A percentile compares a stretch with the other conserved stretches of the same genome.
These are phyloP conservation scores for Tenodera sinensis DNA, from an alignment of 2,888 invertebrate genomes.

Conservation along the genomic window DNA sequence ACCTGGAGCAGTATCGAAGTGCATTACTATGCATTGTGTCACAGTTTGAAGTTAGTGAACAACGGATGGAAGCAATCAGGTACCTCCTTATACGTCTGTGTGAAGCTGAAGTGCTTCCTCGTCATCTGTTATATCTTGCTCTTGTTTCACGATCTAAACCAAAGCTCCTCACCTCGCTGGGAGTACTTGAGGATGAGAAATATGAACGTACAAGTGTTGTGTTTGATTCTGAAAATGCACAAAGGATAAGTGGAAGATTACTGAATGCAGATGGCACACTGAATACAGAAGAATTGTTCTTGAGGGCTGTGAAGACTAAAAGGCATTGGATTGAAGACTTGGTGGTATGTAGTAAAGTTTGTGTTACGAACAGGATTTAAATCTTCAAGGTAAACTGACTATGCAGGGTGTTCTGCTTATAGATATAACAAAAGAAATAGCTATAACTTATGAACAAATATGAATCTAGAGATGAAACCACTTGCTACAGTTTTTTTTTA, in stretches of 20 bases:
- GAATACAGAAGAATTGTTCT: constrained; percentile 38
- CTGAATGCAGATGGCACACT: constrained; percentile 30
- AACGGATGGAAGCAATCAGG: background rate
- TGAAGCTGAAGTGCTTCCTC: constrained; percentile 37
- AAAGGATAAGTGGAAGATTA: constrained; percentile 20
- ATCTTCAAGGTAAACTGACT: no score
- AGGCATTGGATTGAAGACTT: constrained; percentile 42
- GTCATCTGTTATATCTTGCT: constrained; percentile 36
- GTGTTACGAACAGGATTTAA: no score
- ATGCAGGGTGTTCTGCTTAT: no score
- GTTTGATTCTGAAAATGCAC: constrained; percentile 29
- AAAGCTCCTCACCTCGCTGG: constrained; percentile 39
- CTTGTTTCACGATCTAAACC: constrained; percentile 28
- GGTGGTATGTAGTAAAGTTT: constrained; percentile 36
- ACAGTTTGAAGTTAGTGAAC: background rate
- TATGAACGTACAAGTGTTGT: constrained; percentile 29
- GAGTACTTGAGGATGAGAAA: constrained; percentile 36
- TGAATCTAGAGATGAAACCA: no score
- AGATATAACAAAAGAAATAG: no score
- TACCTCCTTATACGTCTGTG: constrained; percentile 34
- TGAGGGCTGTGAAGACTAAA: constrained; percentile 36
- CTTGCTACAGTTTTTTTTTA: no score
- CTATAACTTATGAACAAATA: no score
- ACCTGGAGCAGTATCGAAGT: background rate
- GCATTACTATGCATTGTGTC: background rate